Evolutionary conservation across 2,888 invertebrate genomes (phyloP).

Genomic region (Hirtodrosophila confusa): DNA sequence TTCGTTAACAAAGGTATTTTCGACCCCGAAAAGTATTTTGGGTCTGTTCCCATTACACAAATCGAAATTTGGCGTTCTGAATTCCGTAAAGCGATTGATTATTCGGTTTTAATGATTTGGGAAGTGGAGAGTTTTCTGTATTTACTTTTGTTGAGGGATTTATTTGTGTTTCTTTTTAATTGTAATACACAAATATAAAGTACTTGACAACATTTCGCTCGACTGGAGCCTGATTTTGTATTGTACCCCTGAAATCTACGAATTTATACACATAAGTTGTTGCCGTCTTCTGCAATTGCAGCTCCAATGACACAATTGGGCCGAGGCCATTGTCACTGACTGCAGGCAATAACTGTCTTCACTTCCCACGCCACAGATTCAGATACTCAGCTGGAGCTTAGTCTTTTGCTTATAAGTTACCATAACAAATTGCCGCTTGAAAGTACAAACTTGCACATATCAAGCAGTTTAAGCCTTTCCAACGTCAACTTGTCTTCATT

Average conservation of each 20-base stretch:
- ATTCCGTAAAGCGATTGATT: too few relatives aligned
- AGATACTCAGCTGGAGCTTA: neutral
- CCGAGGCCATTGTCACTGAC: constrained; percentile 1
- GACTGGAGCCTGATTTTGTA: too few relatives aligned
- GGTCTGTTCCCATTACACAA: too few relatives aligned
- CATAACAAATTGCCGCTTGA: constrained; percentile 57
- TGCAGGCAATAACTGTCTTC: constrained; percentile 14
- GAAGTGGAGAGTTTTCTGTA: too few relatives aligned
- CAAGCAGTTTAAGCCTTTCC: constrained; percentile 24
- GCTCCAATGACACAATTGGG: constrained; percentile 24
- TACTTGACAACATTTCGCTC: too few relatives aligned
- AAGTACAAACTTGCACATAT: constrained; percentile 18
- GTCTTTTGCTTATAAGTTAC: constrained; percentile 42
- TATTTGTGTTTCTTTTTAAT: too few relatives aligned
- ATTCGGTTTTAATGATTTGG: too few relatives aligned
- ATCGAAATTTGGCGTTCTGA: too few relatives aligned
- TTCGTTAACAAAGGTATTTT: too few relatives aligned
- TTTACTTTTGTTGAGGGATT: too few relatives aligned
- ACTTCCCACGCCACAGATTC: constrained; percentile 51
- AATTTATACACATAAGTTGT: neutral
- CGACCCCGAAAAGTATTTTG: too few relatives aligned
- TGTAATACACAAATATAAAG: too few relatives aligned
- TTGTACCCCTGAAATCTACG: neutral
- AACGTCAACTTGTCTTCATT: constrained; percentile 50
- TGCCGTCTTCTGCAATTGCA: constrained; percentile 1